Percentiles rank a stretch among this genome's conserved stretches.
Evolutionary conservation across 37 sponge, comb jelly and placozoan genomes (phyloP).

Genomic region (Bolinopsis microptera): DNA sequence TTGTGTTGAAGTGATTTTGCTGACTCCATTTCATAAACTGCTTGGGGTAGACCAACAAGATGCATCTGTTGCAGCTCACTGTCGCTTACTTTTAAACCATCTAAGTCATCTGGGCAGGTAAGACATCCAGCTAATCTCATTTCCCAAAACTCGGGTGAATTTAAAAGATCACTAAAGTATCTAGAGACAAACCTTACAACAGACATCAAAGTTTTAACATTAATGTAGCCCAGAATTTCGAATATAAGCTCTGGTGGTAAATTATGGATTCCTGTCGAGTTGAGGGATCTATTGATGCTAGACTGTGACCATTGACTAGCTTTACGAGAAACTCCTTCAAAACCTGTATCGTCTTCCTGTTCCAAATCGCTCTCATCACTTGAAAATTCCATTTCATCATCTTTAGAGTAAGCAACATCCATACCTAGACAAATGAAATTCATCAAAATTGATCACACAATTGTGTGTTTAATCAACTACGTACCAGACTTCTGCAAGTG

Average conservation of each 20-base stretch:
- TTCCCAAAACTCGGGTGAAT: constrained; percentile 47
- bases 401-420: background rate
- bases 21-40: constrained; percentile 2
- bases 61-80: background rate
- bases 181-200: constrained; percentile 39
- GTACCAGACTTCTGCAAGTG: too few relatives aligned
- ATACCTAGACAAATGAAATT: too few relatives aligned
- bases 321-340: background rate
- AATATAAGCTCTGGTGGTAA: constrained; percentile 34
- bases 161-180: constrained; percentile 40
- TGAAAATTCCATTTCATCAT: constrained; percentile 44
- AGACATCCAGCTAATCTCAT: constrained; percentile 1
- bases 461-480: too few relatives aligned
- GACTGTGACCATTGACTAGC: background rate
- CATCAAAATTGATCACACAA: too few relatives aligned
- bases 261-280: constrained; percentile 8
- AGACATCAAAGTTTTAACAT: background rate
- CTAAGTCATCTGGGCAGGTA: background rate
- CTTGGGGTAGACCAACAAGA: background rate
- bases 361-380: constrained; percentile 61
- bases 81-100: background rate
- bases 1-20: background rate
- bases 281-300: background rate
- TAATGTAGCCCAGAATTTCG: background rate
- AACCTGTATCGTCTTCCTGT: background rate